Percentiles rank a stretch among this genome's conserved stretches.
Conservation (phyloP, 2,113 vertebrate genomes). For the Trichechus manatus region DNA sequence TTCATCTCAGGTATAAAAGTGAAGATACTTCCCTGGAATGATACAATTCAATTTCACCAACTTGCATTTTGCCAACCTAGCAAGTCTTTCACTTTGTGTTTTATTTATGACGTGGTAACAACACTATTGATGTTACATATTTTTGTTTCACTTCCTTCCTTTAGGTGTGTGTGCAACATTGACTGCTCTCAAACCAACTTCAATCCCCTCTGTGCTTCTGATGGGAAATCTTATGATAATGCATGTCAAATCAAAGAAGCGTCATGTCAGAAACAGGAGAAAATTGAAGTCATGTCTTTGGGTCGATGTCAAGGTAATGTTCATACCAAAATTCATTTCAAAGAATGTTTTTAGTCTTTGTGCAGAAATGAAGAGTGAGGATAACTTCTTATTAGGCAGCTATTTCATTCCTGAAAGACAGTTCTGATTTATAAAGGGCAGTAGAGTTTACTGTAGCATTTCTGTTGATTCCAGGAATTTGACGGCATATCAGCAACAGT, state of each 20-base stretch:
- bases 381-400: constrained; percentile 76
- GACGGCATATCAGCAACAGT: not conserved
- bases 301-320: constrained; percentile 98
- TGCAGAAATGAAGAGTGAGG: constrained; percentile 52
- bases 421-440: constrained; percentile 52
- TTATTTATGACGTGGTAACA: constrained; percentile 65
- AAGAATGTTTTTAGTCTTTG: constrained; percentile 86
- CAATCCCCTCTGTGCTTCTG: constrained; percentile 99
- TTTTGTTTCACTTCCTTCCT: constrained; percentile 69
- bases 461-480: constrained; percentile 32
- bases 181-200: constrained; percentile 99
- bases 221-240: constrained; percentile 99
- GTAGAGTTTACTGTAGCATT: not conserved
- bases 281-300: constrained; percentile 99
- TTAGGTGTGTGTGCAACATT: constrained; percentile 99
- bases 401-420: constrained; percentile 72
- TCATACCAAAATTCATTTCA: constrained; percentile 87
- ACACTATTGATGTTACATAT: constrained; percentile 55
- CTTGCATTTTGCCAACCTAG: constrained; percentile 67
- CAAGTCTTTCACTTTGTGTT: constrained; percentile 51
- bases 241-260: constrained; percentile 99
- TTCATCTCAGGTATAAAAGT: constrained; percentile 70
- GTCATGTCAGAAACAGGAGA: constrained; percentile 99
- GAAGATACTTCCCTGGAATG: constrained; percentile 57
- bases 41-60: constrained; percentile 59